These are phyloP conservation scores for Dione juno DNA, from an alignment of 2,888 invertebrate species.

Conservation along the genomic window DNA sequence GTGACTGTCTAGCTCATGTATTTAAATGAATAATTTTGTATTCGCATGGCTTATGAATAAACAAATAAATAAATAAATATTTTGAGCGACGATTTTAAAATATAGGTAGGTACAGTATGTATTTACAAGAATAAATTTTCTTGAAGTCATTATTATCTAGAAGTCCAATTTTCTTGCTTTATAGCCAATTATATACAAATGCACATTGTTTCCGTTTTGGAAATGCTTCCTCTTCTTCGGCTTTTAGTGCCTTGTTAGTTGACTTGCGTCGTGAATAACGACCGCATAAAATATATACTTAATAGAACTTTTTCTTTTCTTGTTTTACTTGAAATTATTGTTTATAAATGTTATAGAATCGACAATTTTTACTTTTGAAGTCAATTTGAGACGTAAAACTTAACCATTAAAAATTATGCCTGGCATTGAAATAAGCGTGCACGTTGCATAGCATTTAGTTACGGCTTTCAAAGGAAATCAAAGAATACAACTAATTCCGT, in stretches of 20 bases:
- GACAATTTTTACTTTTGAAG: neutral
- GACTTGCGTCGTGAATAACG: slow-evolving; percentile 27
- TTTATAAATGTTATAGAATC: neutral
- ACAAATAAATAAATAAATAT: too few relatives aligned
- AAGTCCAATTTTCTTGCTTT: slow-evolving; percentile 56
- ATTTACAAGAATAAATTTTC: neutral
- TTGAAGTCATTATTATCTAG: slow-evolving; percentile 6
- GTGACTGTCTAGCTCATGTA: too few relatives aligned
- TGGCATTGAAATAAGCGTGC: slow-evolving; percentile 24
- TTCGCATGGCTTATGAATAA: too few relatives aligned
- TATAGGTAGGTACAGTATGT: neutral
- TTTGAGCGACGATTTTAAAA: too few relatives aligned
- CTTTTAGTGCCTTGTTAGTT: slow-evolving; percentile 36
- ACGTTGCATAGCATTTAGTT: slow-evolving; percentile 33
- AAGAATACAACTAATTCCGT: slow-evolving; percentile 33
- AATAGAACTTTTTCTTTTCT: slow-evolving; percentile 1
- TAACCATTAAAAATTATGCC: slow-evolving; percentile 24
- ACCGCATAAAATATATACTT: slow-evolving; percentile 21
- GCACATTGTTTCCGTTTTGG: slow-evolving; percentile 41
- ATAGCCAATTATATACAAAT: slow-evolving; percentile 64
- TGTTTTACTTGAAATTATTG: slow-evolving; percentile 6
- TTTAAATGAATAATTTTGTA: too few relatives aligned
- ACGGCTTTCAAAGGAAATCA: slow-evolving; percentile 41
- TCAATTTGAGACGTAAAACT: neutral
- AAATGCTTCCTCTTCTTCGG: slow-evolving; percentile 34